phyloP scores from a whole-genome alignment of 2,113 vertebrate species.

The Cryptoleucopteryx plumbea region DNA sequence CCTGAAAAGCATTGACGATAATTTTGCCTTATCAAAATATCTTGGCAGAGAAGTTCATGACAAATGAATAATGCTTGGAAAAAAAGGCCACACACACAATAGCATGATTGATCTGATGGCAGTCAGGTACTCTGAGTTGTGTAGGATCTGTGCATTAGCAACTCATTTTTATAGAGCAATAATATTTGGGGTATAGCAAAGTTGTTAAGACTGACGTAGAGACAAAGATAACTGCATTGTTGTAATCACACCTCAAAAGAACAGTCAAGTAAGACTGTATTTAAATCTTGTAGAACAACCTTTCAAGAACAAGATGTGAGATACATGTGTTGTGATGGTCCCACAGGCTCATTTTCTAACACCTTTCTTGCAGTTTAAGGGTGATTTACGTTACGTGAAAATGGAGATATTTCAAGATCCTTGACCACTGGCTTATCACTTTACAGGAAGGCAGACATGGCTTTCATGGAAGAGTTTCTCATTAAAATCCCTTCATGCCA shows the following conservation, averaged over 20 bases:
- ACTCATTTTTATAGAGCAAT: background rate
- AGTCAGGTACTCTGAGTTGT: background rate
- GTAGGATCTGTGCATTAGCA: background rate
- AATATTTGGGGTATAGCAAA: background rate
- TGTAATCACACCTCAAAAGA: background rate
- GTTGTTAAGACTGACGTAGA: background rate
- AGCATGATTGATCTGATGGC: background rate
- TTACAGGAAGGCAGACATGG: background rate
- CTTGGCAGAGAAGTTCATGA: background rate
- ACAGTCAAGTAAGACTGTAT: background rate
- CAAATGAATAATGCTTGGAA: background rate
- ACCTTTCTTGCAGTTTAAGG: background rate
- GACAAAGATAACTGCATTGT: background rate
- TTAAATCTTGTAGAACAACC: background rate
- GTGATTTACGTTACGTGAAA: background rate
- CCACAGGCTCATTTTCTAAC: background rate
- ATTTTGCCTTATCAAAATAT: background rate
- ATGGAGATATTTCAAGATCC: background rate
- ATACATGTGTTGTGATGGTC: background rate
- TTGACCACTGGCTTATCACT: background rate
- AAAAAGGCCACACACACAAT: background rate
- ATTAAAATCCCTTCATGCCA: background rate
- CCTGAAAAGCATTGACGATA: background rate
- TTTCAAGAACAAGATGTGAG: background rate
- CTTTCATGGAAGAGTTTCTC: background rate